A percentile compares a stretch with the other conserved stretches of the same genome.
phyloP scores from a whole-genome alignment of 2,113 vertebrate genomes.

The Upupa epops region DNA sequence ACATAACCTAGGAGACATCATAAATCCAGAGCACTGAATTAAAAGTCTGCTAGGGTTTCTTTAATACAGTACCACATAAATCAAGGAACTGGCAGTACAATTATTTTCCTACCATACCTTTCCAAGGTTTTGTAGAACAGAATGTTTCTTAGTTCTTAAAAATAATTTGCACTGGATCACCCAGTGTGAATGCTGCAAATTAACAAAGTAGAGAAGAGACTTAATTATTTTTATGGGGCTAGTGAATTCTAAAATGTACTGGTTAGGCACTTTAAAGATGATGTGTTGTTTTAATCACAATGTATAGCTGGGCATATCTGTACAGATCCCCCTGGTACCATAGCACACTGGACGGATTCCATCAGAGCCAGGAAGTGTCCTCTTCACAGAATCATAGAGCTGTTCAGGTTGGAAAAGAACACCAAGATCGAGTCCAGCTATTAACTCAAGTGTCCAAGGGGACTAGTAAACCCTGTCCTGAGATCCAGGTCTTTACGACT shows the following conservation, averaged over 20 bases:
- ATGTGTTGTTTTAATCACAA: neutral
- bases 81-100: neutral
- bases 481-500: too few species aligned
- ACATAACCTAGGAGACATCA: neutral
- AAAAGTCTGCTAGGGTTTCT: neutral
- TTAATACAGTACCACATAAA: slow-evolving; percentile 5
- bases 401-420: too few species aligned
- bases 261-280: neutral
- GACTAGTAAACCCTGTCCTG: too few species aligned
- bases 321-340: neutral
- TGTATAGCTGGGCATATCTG: neutral
- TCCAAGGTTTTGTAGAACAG: neutral
- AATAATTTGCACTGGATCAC: slow-evolving; percentile 4
- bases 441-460: too few species aligned
- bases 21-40: neutral
- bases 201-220: neutral
- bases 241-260: neutral
- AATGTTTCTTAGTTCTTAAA: slow-evolving; percentile 25
- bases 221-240: slow-evolving; percentile 16
- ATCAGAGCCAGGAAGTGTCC: neutral
- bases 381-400: neutral
- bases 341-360: neutral
- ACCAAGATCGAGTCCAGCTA: too few species aligned
- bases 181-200: slow-evolving; percentile 19
- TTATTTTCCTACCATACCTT: neutral